Evolutionary conservation across 2,797 vertebrate genomes (phyloP).

Genomic region (Sebastes dallii): DNA sequence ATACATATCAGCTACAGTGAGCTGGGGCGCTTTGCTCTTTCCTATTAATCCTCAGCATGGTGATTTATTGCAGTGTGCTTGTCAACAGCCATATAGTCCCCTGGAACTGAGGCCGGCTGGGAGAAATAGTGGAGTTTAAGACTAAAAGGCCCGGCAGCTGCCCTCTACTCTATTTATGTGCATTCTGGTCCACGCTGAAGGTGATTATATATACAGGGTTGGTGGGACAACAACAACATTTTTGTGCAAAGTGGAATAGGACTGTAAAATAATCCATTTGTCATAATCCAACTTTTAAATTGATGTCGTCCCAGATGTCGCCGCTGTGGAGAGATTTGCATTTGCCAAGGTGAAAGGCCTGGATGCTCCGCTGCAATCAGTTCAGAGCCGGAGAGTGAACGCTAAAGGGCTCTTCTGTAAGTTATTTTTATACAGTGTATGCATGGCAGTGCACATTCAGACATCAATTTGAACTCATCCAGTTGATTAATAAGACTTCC

Average conservation of each 20-base stretch:
- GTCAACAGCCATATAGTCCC: constrained; percentile 74
- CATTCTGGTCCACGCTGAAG: constrained; percentile 40
- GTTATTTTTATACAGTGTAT: constrained; percentile 42
- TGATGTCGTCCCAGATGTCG: constrained; percentile 54
- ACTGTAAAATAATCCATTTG: constrained; percentile 57
- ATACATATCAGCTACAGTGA: constrained; percentile 79
- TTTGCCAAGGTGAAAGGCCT: constrained; percentile 61
- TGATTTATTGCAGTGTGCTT: constrained; percentile 79
- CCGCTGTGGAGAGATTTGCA: constrained; percentile 53
- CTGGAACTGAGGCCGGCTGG: constrained; percentile 48
- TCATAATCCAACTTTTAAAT: constrained; percentile 69
- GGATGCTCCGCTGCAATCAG: constrained; percentile 54
- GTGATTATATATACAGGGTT: constrained; percentile 29
- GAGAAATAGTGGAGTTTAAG: constrained; percentile 71
- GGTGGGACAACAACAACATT: constrained; percentile 49
- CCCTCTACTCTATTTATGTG: constrained; percentile 61
- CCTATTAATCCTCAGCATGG: constrained; percentile 77
- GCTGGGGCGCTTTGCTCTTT: constrained; percentile 73
- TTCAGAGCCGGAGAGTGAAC: constrained; percentile 12
- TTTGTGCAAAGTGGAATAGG: constrained; percentile 44
- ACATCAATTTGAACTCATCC: constrained; percentile 34
- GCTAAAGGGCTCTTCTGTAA: constrained; percentile 39
- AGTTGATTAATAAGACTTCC: constrained; percentile 36
- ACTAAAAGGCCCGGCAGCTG: constrained; percentile 59
- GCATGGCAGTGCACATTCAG: constrained; percentile 34